Evolutionary conservation across 2,797 vertebrate genomes (phyloP).

Genomic region (Fratercula arctica): DNA sequence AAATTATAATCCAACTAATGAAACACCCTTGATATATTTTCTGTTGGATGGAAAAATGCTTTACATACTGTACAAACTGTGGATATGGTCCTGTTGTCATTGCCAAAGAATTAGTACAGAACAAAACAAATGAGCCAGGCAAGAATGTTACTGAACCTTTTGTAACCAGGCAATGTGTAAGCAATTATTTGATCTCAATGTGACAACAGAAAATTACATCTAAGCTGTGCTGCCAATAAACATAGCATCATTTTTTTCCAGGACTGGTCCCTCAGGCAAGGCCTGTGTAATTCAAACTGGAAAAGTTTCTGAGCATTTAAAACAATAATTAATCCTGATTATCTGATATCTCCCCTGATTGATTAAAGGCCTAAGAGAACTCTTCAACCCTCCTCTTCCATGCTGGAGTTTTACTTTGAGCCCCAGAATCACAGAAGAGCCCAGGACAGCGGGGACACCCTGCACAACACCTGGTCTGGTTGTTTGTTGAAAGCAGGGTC

Average conservation of each 20-base stretch:
- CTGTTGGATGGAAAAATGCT: not conserved
- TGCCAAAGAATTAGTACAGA: constrained; percentile 34
- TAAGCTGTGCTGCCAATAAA: constrained; percentile 33
- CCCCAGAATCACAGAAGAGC: not conserved
- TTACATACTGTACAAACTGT: not conserved
- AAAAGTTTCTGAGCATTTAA: constrained; percentile 18
- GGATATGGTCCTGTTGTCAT: not conserved
- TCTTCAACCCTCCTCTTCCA: not conserved
- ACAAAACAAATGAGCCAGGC: not conserved
- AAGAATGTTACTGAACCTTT: constrained; percentile 23
- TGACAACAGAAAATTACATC: constrained; percentile 47
- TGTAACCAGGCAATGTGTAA: not conserved
- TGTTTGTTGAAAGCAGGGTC: not conserved
- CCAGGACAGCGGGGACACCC: not conserved
- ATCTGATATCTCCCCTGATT: not conserved
- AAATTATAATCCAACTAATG: not conserved
- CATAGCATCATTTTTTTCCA: not conserved
- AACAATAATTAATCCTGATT: not conserved
- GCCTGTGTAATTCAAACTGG: not conserved
- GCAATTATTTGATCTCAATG: constrained; percentile 41
- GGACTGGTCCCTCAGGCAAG: not conserved
- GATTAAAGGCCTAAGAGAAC: not conserved
- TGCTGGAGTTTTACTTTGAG: not conserved
- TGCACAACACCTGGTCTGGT: not conserved
- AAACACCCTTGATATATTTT: not conserved